phyloP scores from a whole-genome alignment of 2,113 vertebrate species.

The Albula goreensis region DNA sequence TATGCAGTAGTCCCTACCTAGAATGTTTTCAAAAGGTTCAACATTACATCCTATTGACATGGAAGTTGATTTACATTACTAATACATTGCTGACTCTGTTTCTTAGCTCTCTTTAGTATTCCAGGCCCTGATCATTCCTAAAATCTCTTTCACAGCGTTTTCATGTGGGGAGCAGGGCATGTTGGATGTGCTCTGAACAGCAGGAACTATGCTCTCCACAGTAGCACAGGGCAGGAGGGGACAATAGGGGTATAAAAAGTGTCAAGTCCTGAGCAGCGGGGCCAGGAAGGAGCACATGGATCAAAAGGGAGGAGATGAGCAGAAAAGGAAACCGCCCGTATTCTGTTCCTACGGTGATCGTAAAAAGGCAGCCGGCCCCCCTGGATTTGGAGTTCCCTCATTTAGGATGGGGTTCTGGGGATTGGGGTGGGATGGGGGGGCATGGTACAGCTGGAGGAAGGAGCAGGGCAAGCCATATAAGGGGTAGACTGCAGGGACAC shows the following conservation, averaged over 20 bases:
- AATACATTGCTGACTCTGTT: no score
- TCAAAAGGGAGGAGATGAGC: not conserved
- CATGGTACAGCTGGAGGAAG: not conserved
- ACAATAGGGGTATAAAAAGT: not conserved
- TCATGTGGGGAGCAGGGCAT: not conserved
- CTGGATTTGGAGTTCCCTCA: not conserved
- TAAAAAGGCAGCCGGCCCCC: not conserved
- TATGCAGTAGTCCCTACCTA: no score
- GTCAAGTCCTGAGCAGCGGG: not conserved
- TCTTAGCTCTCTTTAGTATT: no score
- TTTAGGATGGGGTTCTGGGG: not conserved
- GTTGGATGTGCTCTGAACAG: no score
- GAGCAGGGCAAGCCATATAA: no score
- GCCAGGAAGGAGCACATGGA: not conserved
- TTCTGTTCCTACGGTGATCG: not conserved
- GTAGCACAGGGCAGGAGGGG: not conserved
- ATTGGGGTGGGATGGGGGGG: not conserved
- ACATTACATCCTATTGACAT: no score
- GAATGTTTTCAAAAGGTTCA: no score
- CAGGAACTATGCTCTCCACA: not conserved
- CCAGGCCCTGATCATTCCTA: no score
- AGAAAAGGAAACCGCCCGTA: not conserved
- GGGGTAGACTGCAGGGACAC: no score
- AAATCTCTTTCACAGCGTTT: no score
- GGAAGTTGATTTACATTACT: no score